phyloP scores from a whole-genome alignment of 2,113 vertebrate genomes.

The Dolichallabes microphthalmus region DNA sequence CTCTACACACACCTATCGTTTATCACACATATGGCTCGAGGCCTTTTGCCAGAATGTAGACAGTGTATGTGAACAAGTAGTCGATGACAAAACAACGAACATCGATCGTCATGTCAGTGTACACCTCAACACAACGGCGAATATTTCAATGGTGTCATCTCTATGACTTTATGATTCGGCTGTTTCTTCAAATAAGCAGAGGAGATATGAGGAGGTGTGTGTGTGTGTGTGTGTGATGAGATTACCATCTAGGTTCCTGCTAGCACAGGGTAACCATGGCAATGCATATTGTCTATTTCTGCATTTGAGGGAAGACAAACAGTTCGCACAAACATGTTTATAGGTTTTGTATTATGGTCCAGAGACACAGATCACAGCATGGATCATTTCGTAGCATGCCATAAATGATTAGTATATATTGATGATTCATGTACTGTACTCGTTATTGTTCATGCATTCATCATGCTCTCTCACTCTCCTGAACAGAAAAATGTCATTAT shows the following conservation, averaged over 20 bases:
- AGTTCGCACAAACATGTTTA: background rate
- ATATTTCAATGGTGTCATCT: background rate
- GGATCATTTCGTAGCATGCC: background rate
- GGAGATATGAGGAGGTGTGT: background rate
- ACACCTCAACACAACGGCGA: background rate
- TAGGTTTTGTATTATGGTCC: background rate
- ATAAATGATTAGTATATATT: background rate
- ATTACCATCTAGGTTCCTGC: background rate
- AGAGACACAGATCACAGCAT: background rate
- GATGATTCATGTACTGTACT: background rate
- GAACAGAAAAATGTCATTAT: background rate
- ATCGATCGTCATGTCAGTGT: background rate
- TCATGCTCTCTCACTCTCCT: background rate
- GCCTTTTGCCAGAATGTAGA: background rate
- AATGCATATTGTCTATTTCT: slow-evolving; percentile 35
- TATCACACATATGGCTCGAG: slow-evolving; percentile 4
- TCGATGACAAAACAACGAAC: background rate
- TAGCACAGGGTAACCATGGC: slow-evolving; percentile 42
- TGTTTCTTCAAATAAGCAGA: background rate
- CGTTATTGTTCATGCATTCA: background rate
- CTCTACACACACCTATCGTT: slow-evolving; percentile 3
- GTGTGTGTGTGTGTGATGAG: background rate
- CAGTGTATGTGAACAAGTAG: slow-evolving; percentile 21
- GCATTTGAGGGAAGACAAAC: slow-evolving; percentile 23
- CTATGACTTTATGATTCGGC: background rate